Conservation (phyloP, 2,113 vertebrate genomes). For the Mohoua ochrocephala region DNA sequence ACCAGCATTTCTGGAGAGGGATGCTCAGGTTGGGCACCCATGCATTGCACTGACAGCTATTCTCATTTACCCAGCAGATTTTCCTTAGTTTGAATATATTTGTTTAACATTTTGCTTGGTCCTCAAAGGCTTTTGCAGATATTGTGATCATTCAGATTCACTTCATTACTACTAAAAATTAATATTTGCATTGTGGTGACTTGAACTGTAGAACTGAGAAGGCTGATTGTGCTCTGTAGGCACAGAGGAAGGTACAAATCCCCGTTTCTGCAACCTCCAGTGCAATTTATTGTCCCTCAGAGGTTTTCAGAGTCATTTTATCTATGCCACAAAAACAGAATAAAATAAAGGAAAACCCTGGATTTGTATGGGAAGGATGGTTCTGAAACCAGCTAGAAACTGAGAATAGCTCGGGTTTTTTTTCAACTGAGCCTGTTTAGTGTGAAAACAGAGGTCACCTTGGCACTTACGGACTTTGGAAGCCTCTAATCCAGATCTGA, state of each 20-base stretch:
- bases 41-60: background rate
- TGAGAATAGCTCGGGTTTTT: rapidly evolving
- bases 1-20: background rate
- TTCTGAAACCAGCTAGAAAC: background rate
- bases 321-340: background rate
- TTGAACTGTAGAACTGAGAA: background rate
- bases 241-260: background rate
- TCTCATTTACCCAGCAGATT: background rate
- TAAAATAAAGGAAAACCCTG: background rate
- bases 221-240: background rate
- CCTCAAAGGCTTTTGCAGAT: background rate
- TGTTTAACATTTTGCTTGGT: background rate
- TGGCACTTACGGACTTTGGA: background rate
- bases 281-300: background rate
- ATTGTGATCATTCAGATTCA: background rate
- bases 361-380: background rate
- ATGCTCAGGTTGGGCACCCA: background rate
- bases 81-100: background rate
- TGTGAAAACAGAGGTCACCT: background rate
- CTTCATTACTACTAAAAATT: background rate
- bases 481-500: background rate
- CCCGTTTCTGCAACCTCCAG: background rate
- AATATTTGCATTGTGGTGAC: background rate
- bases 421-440: background rate
- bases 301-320: background rate